Percentiles rank a stretch among this genome's conserved stretches.
Evolutionary conservation across 2,113 vertebrate species (phyloP).

Genomic region (Spheniscus mendiculus): DNA sequence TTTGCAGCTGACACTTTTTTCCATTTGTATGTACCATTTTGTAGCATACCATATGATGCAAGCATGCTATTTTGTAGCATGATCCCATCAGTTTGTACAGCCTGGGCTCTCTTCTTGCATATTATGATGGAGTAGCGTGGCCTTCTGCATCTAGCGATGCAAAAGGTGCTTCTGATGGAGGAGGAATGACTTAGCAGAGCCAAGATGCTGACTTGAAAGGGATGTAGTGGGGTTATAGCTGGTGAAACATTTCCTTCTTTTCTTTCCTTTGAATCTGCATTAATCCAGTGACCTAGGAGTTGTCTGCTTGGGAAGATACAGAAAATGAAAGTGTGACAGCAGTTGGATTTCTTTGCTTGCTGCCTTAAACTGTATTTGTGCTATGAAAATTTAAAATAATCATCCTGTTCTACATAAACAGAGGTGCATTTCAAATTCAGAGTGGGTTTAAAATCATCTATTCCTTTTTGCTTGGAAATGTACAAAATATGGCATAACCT

Average conservation of each 20-base stretch:
- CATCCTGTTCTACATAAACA: background rate
- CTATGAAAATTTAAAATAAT: background rate
- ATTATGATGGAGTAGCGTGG: background rate
- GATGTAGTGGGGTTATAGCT: background rate
- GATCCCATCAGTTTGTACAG: background rate
- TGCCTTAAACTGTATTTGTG: background rate
- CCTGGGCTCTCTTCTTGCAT: background rate
- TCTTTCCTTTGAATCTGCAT: background rate
- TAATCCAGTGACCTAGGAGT: background rate
- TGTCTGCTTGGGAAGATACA: background rate
- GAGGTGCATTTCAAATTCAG: background rate
- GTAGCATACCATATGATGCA: background rate
- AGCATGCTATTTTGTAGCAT: background rate
- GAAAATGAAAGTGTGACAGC: background rate
- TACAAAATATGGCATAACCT: background rate
- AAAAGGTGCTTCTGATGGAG: background rate
- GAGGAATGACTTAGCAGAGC: background rate
- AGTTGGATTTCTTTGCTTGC: background rate
- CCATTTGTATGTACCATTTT: background rate
- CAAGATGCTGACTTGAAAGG: background rate
- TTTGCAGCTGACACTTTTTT: background rate
- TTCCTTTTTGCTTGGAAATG: background rate
- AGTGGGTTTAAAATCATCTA: background rate
- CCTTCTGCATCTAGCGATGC: background rate
- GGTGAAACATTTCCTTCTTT: background rate